Conservation (phyloP, 2,797 vertebrate species). For the Orestias chungarensis region DNA sequence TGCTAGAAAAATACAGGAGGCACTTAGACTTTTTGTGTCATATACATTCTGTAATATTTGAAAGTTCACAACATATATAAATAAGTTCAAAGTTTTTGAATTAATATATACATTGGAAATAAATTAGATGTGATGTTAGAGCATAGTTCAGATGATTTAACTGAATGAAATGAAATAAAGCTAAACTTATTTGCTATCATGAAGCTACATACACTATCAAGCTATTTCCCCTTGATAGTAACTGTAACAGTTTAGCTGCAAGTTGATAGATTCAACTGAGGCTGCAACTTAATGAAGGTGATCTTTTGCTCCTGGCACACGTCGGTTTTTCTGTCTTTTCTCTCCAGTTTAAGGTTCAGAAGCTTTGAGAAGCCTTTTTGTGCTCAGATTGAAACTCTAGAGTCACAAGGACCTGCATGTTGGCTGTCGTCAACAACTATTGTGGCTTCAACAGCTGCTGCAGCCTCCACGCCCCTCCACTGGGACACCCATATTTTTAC, state of each 20-base stretch:
- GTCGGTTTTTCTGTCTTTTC: slow-evolving; percentile 13
- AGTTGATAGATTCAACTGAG: not conserved
- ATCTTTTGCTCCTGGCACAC: slow-evolving; percentile 58
- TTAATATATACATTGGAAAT: not conserved
- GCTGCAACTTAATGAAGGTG: slow-evolving; percentile 25
- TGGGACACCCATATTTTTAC: slow-evolving; percentile 26
- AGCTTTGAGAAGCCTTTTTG: slow-evolving; percentile 44
- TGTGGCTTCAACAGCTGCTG: slow-evolving; percentile 63
- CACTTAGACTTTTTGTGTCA: not conserved
- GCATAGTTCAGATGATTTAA: not conserved
- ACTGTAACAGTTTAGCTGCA: not conserved
- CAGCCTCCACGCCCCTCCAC: slow-evolving; percentile 23
- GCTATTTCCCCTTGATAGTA: not conserved
- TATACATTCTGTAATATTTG: not conserved
- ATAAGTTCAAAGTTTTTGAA: too few relatives aligned
- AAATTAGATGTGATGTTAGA: not conserved
- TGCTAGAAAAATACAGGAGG: too few relatives aligned
- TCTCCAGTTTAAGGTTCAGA: slow-evolving; percentile 39
- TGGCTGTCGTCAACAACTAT: slow-evolving; percentile 42
- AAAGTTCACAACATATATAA: not conserved
- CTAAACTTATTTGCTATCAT: not conserved
- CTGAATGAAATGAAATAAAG: not conserved
- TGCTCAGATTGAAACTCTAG: slow-evolving; percentile 27
- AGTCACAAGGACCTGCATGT: slow-evolving; percentile 53
- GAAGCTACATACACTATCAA: not conserved